Base-by-base conservation (phyloP, 2,888 invertebrate genomes). In the Xanthostigma xanthostigma region DNA sequence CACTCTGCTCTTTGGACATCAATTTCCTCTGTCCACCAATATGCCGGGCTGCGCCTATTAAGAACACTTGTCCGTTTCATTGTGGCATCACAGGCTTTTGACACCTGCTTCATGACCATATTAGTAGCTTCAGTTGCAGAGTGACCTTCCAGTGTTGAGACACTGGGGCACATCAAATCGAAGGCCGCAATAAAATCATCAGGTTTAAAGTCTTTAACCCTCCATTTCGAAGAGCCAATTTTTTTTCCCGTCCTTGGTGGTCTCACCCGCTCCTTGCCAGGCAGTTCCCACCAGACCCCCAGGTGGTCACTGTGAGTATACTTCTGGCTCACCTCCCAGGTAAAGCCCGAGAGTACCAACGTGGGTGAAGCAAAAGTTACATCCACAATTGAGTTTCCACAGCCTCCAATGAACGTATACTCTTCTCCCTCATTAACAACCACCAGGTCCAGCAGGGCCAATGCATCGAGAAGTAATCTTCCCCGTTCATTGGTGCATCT, bases 381-480 rank as follows among this genome's bases (percentile, higher is more conserved):
- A 35, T 56, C 53, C 0, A 56, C 33, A 11, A 53, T 51, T 2
- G 55, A 56, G 17, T 47, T 49, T n/a, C 49, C 43, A 10, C 50
- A 50, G 14, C 47, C 51, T 35, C 47, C 53, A 2, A 14, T 41
- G 27, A 45, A 56, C 2, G 56, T 55, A 3, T 46, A 50, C 4
- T n/a, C 17, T 1, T 14, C 33, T 6, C 54, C 53, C 3, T 11
- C 41, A 38, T 55, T 56, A 9, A 49, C 40, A 2, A 53, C 38
- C 2, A 50, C 44, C 2, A 53, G 33, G 8, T 54, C 49, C 9
- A 54, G 46, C 0, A 45, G 10, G 1, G 51, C 12, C 12, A 54
- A n/a, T 1, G 52, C 49, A 11, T 50, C 50, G 5, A 51, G 40
- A 5, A 55, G 37, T 2, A 50, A 40, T 36, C 50, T 39, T 8